phyloP scores from a whole-genome alignment of 2,888 invertebrate species.

The Caenorhabditis macrosperma region DNA sequence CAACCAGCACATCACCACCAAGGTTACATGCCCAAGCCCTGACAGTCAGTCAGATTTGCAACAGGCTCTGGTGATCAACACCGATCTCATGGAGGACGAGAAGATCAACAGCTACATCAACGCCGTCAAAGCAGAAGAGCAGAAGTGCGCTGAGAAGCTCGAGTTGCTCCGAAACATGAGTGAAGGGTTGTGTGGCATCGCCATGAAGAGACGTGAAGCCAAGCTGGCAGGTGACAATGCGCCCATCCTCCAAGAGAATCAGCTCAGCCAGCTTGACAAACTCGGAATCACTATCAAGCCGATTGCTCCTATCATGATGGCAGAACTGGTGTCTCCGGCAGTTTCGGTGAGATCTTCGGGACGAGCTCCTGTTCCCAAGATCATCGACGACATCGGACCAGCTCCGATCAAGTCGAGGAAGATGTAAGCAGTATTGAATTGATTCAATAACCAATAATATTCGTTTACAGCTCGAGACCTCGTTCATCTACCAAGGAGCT shows the following conservation, averaged over 20 bases:
- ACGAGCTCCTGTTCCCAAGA: slow-evolving; percentile 56
- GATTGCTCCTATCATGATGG: slow-evolving; percentile 11
- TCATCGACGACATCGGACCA: slow-evolving; percentile 51
- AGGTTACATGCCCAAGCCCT: no score
- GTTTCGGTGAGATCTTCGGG: slow-evolving; percentile 40
- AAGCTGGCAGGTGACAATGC: slow-evolving; percentile 55
- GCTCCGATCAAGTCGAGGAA: slow-evolving; percentile 42
- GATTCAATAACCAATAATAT: no score
- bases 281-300: slow-evolving; percentile 45
- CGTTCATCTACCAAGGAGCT: no score
- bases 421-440: no score
- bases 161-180: slow-evolving; percentile 60
- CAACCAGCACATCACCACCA: no score
- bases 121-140: slow-evolving; percentile 66
- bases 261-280: slow-evolving; percentile 28
- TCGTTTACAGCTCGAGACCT: no score
- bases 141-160: slow-evolving; percentile 60
- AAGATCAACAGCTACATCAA: slow-evolving; percentile 48
- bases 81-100: slow-evolving; percentile 61
- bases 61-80: slow-evolving; percentile 38
- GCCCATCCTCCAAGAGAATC: slow-evolving; percentile 18
- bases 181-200: slow-evolving; percentile 59
- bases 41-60: slow-evolving; percentile 5
- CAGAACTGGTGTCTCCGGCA: slow-evolving; percentile 54
- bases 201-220: slow-evolving; percentile 72